Base-by-base conservation (phyloP, 2,888 invertebrate species). In the Calameuta pallipes region DNA sequence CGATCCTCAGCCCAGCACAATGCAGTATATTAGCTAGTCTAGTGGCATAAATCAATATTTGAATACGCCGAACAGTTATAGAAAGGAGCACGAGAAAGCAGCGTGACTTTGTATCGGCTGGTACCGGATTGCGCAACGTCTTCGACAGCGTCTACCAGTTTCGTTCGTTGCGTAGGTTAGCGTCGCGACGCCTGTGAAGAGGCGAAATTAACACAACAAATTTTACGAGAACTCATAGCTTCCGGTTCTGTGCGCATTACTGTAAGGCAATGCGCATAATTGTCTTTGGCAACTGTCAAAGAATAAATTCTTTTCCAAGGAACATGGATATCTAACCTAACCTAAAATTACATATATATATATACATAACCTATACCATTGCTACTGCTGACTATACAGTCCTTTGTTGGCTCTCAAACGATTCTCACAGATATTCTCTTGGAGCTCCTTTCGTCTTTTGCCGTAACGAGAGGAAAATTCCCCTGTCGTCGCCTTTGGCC, bases 41-140 rank as follows among this genome's bases (percentile, higher is more conserved):
- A 4, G 34, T 35, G 74, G 35, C 74, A 74, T 79, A 76, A 79
- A 79, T 79, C 79, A 79, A 76, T 79, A 79, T 79, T 79, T 76
- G 74, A 76, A 79, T 76, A 74, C 11, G 70, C 74, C 76, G 34
- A 76, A 79, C 79, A 74, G 69, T 75, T 68, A 34, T 78, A 78
- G 78, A 70, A 76, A 76, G 79, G 74, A 71, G 76, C 73, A 76
- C 70, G 56, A 34, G 76, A 36, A 56, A 56, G 23, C 41, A 15
- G 41, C 23, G 23, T 56, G 41, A 56, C 41, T 56, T 56, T 23
- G 41, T 56, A 23, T 15, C 23, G 9, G 41, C 23, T 56, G 41
- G 23, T 23, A 56, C 23, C 23, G 41, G 23, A 23, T 56, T 23
- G 41, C 41, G 23, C 41, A 56, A 56, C 23, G 41, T 41, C 15